A percentile compares a stretch with the other conserved stretches of the same genome.
phyloP scores from a whole-genome alignment of 1,140 invertebrate species.

The Pseudomyrmex dendroicus region DNA sequence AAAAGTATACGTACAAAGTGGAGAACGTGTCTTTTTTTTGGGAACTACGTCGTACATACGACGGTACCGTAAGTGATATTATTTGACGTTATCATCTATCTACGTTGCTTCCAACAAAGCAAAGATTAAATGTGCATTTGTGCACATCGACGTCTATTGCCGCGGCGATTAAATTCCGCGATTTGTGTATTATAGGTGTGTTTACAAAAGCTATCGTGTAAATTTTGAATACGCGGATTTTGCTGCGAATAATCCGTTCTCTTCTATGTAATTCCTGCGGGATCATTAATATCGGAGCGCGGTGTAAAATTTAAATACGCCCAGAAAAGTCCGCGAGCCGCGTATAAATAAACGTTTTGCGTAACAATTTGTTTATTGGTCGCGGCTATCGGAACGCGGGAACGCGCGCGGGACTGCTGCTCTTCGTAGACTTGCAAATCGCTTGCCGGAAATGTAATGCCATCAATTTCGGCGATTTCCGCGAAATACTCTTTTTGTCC shows the following conservation, averaged over 20 bases:
- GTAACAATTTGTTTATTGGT: conserved; percentile 60
- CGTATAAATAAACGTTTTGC: conserved; percentile 62
- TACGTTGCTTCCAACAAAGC: background rate
- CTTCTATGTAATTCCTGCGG: conserved; percentile 7
- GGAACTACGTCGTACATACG: conserved; percentile 17
- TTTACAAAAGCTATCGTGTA: background rate
- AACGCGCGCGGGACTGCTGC: background rate
- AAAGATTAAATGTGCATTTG: background rate
- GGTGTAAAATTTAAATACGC: background rate
- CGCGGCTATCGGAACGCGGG: too few species aligned
- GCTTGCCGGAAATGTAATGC: background rate
- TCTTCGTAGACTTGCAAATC: background rate
- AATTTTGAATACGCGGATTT: conserved; percentile 1
- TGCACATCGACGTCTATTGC: background rate
- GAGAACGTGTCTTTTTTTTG: background rate
- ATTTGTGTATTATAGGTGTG: too few species aligned
- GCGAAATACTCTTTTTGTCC: background rate
- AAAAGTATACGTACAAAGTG: background rate
- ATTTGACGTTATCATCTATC: conserved; percentile 21
- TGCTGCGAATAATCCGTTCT: background rate
- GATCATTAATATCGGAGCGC: background rate
- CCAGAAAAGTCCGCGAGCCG: background rate
- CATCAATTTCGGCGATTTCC: background rate
- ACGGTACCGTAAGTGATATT: background rate
- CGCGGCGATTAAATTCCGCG: conserved; percentile 11